phyloP scores from a whole-genome alignment of 2,113 vertebrate species.

The Acrocephalus kingi region DNA sequence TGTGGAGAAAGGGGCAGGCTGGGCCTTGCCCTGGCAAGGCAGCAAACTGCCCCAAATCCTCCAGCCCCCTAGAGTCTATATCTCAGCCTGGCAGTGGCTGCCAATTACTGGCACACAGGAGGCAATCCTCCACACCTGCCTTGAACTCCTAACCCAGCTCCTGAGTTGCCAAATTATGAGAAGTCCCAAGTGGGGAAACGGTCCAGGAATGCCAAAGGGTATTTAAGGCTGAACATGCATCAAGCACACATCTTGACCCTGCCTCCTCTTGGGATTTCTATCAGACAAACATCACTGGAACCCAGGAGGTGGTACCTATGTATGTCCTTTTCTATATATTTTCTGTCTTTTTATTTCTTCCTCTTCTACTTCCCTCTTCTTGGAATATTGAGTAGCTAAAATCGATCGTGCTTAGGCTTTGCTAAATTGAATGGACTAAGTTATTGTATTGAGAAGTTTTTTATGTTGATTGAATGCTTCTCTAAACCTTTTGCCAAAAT shows the following conservation, averaged over 20 bases:
- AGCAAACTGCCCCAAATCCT: background rate
- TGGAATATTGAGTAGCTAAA: background rate
- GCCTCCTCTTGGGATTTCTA: background rate
- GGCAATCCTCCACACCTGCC: background rate
- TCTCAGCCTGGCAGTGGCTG: background rate
- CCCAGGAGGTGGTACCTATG: background rate
- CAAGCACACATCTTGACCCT: no score
- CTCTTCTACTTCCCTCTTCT: background rate
- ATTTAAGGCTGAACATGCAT: background rate
- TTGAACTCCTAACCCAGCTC: accelerated
- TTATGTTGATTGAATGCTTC: background rate
- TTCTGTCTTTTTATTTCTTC: background rate
- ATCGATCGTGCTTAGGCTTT: accelerated
- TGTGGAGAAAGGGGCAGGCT: accelerated
- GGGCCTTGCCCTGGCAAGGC: no score
- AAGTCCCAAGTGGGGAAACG: background rate
- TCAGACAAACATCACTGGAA: background rate
- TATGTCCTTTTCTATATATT: background rate
- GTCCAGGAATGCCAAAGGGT: background rate
- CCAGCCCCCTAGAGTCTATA: background rate
- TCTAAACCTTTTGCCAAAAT: background rate
- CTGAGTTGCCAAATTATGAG: background rate
- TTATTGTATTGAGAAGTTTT: background rate
- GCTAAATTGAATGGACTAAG: background rate
- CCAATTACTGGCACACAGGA: background rate